Base-by-base conservation (phyloP, 2,888 invertebrate species). In the Nymphalis polychloros region DNA sequence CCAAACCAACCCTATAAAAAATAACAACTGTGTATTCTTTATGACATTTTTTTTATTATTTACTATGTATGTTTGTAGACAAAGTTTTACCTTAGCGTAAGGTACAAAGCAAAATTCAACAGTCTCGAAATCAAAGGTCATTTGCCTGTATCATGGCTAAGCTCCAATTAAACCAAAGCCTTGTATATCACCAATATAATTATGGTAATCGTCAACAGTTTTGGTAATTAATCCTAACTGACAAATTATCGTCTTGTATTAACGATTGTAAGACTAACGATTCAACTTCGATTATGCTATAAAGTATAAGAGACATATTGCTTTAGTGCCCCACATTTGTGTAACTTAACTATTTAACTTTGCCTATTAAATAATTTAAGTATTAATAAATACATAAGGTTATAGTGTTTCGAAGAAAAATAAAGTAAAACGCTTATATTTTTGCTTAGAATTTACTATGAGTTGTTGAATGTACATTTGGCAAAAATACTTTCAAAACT, bases 131-230 rank as follows among this genome's bases (percentile, higher is more conserved):
- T 48, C 31, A 31, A 57, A 57, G 35, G 35, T 19, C 57, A 41
- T 41, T 17, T 50, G 4, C n/a, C 57, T 19, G 57, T 57, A 57
- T 57, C 31, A 31, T 47, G 48, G 16, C 46, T 50, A 52, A 60
- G 50, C 47, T 19, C 49, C 64, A 64, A 50, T 64, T 59, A 59
- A 57, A 10, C 13, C 47, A 60, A 19, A 8, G 20, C 53, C 52
- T 35, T 52, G 47, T 65, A 65, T 27, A 65, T 65, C 65, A 60
- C 17, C 27, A 19, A 35, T 35, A 57, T 60, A 60, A 60, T 65
- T 60, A 65, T 53, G 52, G 53, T 52, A 65, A 65, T 60, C 65
- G 53, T 60, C 50, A 52, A 27, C 48, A 60, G 52, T 46, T 60
- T 53, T 17, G 60, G 27, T 60, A 53, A 53, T 65, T 60, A 65